Percentiles rank a stretch among this genome's conserved stretches.
Evolutionary conservation across 2,888 invertebrate genomes (phyloP).

Genomic region (Ethmia dodecea): DNA sequence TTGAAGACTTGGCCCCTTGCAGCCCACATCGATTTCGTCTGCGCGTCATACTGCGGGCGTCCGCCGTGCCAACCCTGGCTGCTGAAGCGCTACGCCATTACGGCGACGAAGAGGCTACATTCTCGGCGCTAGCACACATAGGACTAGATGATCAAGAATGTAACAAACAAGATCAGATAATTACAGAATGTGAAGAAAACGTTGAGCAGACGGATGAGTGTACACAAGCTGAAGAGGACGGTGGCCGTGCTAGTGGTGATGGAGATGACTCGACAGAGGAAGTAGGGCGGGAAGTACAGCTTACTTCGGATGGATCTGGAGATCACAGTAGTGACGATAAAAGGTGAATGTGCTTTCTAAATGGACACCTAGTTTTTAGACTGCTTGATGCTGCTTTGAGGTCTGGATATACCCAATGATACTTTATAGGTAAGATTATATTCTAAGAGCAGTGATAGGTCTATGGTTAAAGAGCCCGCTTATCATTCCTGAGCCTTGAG

Average conservation of each 20-base stretch:
- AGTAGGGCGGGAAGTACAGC: not conserved
- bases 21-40: constrained; percentile 69
- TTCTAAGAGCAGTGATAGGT: too few species aligned
- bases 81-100: constrained; percentile 35
- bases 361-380: too few species aligned
- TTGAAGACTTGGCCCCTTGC: constrained; percentile 63
- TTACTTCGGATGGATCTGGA: not conserved
- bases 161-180: not conserved
- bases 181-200: not conserved
- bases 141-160: not conserved
- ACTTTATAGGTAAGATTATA: too few species aligned
- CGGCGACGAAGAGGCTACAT: constrained; percentile 25
- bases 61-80: constrained; percentile 32
- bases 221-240: not conserved
- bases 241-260: not conserved
- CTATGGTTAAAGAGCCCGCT: too few species aligned
- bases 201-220: not conserved
- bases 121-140: not conserved
- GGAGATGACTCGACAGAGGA: too few species aligned
- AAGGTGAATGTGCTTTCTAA: too few species aligned
- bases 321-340: too few species aligned
- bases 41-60: constrained; percentile 42
- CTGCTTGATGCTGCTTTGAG: too few species aligned
- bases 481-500: too few species aligned
- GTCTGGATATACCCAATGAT: too few species aligned